Conservation (phyloP, 53 echinoderm and acorn worm species). For the Echinarachnius parma region DNA sequence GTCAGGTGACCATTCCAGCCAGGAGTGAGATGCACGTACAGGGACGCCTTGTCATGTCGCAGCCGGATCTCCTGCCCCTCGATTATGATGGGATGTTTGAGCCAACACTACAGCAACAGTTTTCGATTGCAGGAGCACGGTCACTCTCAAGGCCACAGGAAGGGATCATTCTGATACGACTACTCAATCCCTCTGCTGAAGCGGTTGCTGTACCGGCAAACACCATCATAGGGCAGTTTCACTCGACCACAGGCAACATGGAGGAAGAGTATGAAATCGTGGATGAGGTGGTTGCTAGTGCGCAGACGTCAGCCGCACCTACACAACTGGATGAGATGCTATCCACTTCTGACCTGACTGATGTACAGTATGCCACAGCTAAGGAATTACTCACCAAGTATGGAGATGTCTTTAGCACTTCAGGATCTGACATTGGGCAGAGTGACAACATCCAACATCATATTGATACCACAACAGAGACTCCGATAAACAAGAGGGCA, state of each 20-base stretch:
- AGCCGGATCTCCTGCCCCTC: conserved; percentile 7
- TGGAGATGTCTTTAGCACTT: conserved; percentile 13
- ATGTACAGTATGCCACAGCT: conserved; percentile 12
- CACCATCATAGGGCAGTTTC: conserved; percentile 4
- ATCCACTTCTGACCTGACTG: conserved; percentile 10
- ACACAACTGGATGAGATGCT: not conserved
- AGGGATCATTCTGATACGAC: conserved; percentile 16
- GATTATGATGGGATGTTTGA: conserved; percentile 27
- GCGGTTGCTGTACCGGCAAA: conserved; percentile 15
- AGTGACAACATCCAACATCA: conserved; percentile 9
- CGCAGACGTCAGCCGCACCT: not conserved
- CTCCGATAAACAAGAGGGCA: conserved; percentile 9
- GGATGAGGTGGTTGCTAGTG: not conserved
- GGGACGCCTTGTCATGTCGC: not conserved
- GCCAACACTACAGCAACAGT: conserved; percentile 5
- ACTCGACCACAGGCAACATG: not conserved
- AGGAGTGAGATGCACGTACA: conserved; percentile 22
- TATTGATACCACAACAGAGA: not conserved
- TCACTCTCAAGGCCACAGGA: conserved; percentile 21
- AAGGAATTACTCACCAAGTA: conserved; percentile 6
- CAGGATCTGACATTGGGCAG: conserved; percentile 1
- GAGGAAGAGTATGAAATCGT: conserved; percentile 29
- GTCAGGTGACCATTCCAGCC: conserved; percentile 13
- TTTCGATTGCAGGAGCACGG: conserved; percentile 18
- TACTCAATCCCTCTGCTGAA: conserved; percentile 6